Percentiles rank a stretch among this genome's conserved stretches.
Conservation (phyloP, 1,140 invertebrate species). For the Drosophila biarmipes region DNA sequence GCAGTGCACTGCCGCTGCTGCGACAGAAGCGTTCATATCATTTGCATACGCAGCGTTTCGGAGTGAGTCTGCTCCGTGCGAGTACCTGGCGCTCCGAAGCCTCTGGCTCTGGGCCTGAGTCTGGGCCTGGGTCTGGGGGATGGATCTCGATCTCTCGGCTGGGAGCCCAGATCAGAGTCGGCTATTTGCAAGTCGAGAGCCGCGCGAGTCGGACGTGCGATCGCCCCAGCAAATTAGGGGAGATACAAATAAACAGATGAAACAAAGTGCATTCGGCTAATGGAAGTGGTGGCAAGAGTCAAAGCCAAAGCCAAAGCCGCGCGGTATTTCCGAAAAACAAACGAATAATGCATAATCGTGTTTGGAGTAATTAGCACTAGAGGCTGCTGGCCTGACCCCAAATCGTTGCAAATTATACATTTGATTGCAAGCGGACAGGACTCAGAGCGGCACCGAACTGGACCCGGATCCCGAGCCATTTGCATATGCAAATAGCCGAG, state of each 20-base stretch:
- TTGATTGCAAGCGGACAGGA: constrained; percentile 33
- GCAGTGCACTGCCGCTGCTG: constrained; percentile 26
- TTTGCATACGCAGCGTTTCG: constrained; percentile 37
- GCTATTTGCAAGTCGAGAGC: constrained; percentile 74
- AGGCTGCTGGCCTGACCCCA: constrained; percentile 20
- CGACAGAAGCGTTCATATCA: constrained; percentile 55
- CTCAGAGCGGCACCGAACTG: constrained; percentile 5
- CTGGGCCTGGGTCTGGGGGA: constrained; percentile 1
- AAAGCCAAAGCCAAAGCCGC: constrained; percentile 29
- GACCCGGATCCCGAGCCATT: constrained; percentile 15
- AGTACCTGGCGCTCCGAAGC: constrained; percentile 43
- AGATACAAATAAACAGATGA: constrained; percentile 13
- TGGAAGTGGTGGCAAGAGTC: constrained; percentile 45
- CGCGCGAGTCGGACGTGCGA: constrained; percentile 58
- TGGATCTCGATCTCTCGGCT: constrained; percentile 32
- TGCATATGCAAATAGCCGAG: constrained; percentile 49
- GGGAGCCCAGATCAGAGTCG: constrained; percentile 36
- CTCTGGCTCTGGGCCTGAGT: no score
- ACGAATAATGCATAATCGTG: constrained; percentile 34
- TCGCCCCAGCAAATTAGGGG: constrained; percentile 7
- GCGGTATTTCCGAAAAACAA: constrained; percentile 4
- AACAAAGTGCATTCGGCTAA: constrained; percentile 64
- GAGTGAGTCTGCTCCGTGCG: constrained; percentile 13
- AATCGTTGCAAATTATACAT: constrained; percentile 50
- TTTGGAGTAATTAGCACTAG: constrained; percentile 40